Base-by-base conservation (phyloP, 2,888 invertebrate genomes). In the Autographa gamma region DNA sequence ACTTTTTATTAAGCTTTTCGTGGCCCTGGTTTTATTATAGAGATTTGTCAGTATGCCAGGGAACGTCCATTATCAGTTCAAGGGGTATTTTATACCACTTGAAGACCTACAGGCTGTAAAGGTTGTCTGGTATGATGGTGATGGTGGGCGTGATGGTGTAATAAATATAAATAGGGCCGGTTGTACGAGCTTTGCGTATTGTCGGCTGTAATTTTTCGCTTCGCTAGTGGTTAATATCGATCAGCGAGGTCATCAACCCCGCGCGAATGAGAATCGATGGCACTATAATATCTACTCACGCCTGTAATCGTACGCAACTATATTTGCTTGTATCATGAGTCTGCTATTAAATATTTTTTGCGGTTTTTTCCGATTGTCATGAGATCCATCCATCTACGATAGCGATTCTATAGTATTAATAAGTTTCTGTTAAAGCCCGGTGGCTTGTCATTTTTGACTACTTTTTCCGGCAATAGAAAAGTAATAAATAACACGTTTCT, bases 1-100 rank as follows among this genome's bases (percentile, higher is more conserved):
- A 79, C 59, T 62, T 62, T 80, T 74, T 73, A 78, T 68, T 76
- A 64, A 65, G 54, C 66, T 68, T 80, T 66, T 77, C 63, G 56
- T 61, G 61, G 43, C 25, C 58, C 38, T 61, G 59, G 19, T 65
- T 56, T 63, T 71, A 75, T 59, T 56, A 75, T 16, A 80, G 66
- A 60, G 58, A 71, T 69, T 71, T 78, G 76, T 76, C 77, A 82
- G 74, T 25, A 64, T 80, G 80, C 76, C 81, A 82, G 74, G 74
- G 71, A 69, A 43, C 34, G 43, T 60, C 63, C 62, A 11, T 41
- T 25, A 18, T 19, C 25, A 63, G 18, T 58, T 74, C 66, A 32
- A 71, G 60, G 69, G 66, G 66, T 68, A 80, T 77, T 80, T 80
- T 80, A 69, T 70, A 65, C 61, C 76, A 79, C 69, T 79, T 71